Conservation (phyloP, 92 coral and sea anemone genomes). For the Actinernus sp. region DNA sequence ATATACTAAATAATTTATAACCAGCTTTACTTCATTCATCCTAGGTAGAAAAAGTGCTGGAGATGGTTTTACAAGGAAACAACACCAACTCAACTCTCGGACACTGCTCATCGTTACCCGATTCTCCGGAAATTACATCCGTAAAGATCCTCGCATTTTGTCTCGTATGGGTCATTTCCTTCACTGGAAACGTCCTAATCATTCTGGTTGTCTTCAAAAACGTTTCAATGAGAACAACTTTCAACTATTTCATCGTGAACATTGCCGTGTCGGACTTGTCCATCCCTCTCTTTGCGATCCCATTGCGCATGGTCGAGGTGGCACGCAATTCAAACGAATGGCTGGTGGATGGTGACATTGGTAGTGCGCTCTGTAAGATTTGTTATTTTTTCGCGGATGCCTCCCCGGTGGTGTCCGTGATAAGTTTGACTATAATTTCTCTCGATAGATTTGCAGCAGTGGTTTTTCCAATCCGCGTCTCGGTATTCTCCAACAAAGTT, state of each 20-base stretch:
- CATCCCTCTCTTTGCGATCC: constrained; percentile 11
- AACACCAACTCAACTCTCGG: no score
- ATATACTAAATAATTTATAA: no score
- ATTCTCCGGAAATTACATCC: background rate
- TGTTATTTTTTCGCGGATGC: constrained; percentile 18
- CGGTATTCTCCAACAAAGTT: constrained; percentile 2
- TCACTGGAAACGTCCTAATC: constrained; percentile 35
- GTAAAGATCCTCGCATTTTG: background rate
- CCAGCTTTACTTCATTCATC: no score
- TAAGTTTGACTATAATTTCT: constrained; percentile 20
- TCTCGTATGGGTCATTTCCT: constrained; percentile 10
- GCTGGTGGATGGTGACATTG: constrained; percentile 33
- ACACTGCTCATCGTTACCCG: background rate
- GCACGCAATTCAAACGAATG: constrained; percentile 2
- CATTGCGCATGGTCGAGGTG: constrained; percentile 4
- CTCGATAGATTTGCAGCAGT: constrained; percentile 21
- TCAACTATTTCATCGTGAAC: constrained; percentile 30
- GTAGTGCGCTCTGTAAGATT: constrained; percentile 22
- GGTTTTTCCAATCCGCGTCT: constrained; percentile 20
- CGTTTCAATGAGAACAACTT: constrained; percentile 9
- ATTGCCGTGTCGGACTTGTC: constrained; percentile 39
- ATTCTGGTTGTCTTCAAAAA: constrained; percentile 16
- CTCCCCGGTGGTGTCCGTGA: constrained; percentile 25
- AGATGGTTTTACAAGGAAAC: no score
- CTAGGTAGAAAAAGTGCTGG: no score